A percentile compares a stretch with the other conserved stretches of the same genome.
Conservation (phyloP, 2,113 vertebrate species). For the Henicopernis longicauda region DNA sequence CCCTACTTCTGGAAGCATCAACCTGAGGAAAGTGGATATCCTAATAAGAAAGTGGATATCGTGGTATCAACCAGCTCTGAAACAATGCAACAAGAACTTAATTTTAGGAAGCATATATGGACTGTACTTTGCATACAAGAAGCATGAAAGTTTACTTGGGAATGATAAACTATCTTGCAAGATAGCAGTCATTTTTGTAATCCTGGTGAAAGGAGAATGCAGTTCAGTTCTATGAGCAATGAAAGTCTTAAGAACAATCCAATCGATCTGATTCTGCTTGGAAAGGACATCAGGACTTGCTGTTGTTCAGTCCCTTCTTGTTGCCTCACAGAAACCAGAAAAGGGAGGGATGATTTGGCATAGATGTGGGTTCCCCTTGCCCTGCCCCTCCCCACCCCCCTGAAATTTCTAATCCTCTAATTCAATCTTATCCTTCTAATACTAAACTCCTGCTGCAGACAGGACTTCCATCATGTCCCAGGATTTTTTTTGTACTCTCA, state of each 20-base stretch:
- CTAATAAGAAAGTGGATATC: not conserved
- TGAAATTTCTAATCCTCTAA: not conserved
- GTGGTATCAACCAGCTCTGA: not conserved
- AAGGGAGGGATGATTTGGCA: not conserved
- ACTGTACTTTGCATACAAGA: not conserved
- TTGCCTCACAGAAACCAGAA: not conserved
- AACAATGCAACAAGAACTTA: not conserved
- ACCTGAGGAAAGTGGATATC: not conserved
- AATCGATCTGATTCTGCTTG: not conserved
- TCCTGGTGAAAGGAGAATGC: not conserved
- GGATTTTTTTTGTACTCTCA: not conserved
- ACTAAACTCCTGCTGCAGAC: not conserved
- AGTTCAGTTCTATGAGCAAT: not conserved
- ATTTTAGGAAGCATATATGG: not conserved
- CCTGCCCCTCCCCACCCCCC: rapidly evolving
- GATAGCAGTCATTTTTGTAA: not conserved
- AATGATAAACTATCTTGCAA: not conserved
- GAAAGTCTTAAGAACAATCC: not conserved
- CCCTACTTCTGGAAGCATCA: no score
- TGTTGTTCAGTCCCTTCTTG: not conserved
- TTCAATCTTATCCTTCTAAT: not conserved
- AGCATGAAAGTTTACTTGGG: not conserved
- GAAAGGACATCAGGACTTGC: not conserved
- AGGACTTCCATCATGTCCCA: not conserved
- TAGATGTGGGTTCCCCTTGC: not conserved